Conservation (phyloP, 1,140 invertebrate species). For the Pemphigus obesinymphae region DNA sequence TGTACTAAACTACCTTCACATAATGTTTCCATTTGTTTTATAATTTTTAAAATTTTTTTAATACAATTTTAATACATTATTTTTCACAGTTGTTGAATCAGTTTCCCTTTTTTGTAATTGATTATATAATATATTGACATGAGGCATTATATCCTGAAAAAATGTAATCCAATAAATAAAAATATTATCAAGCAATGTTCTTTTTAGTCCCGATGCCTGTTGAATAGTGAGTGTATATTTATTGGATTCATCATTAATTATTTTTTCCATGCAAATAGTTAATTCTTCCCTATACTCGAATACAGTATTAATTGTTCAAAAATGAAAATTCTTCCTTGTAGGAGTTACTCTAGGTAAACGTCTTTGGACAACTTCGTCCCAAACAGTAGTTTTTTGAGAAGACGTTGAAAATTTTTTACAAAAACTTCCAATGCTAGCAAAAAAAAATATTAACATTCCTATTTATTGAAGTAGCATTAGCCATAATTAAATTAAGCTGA, state of each 20-base stretch:
- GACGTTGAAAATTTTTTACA: background rate
- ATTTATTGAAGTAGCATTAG: background rate
- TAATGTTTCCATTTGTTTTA: background rate
- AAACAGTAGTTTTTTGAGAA: background rate
- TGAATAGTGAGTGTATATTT: background rate
- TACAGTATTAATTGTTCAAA: background rate
- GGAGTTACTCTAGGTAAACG: background rate
- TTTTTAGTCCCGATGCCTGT: background rate
- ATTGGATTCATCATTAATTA: background rate
- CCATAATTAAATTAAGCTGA: background rate
- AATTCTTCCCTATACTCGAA: background rate
- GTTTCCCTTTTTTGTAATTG: background rate
- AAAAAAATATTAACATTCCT: background rate
- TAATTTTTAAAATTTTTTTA: background rate
- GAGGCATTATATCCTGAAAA: background rate
- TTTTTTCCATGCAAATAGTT: background rate
- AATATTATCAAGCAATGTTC: background rate
- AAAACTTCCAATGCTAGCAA: background rate
- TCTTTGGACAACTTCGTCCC: background rate
- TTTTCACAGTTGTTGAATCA: background rate
- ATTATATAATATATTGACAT: background rate
- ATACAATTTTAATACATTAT: background rate
- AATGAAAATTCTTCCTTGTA: background rate
- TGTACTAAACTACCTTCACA: background rate
- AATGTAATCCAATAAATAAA: background rate